phyloP scores from a whole-genome alignment of 2,888 invertebrate genomes.

The Rapana venosa region DNA sequence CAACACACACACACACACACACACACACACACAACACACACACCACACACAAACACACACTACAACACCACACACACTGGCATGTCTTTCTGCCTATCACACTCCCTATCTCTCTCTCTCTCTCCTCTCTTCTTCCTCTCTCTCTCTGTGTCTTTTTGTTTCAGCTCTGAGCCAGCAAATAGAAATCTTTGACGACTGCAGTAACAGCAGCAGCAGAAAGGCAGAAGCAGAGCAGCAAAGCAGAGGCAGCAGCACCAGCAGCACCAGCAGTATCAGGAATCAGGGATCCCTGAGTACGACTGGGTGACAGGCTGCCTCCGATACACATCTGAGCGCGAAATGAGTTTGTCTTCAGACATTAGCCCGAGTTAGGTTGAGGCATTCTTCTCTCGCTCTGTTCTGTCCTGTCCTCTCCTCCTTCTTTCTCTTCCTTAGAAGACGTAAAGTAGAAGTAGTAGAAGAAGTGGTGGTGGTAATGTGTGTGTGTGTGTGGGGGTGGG shows the following conservation, averaged over 20 bases:
- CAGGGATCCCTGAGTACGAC: background rate
- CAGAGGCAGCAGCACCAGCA: too few species aligned
- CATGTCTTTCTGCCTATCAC: background rate
- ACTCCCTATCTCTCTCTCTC: conserved; percentile 12
- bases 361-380: background rate
- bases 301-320: background rate
- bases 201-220: too few species aligned
- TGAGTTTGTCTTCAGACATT: conserved; percentile 27
- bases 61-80: too few species aligned
- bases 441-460: too few species aligned
- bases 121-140: conserved; percentile 5
- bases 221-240: too few species aligned
- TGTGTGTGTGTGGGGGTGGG: background rate
- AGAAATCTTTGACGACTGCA: too few species aligned
- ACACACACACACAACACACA: background rate
- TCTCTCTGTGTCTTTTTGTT: background rate
- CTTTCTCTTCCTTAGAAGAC: background rate
- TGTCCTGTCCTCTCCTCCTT: background rate
- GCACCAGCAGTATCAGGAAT: background rate
- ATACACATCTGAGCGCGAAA: conserved; percentile 8
- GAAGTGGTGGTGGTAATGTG: background rate
- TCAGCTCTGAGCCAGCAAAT: too few species aligned
- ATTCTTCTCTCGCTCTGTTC: background rate
- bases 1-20: background rate
- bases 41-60: too few species aligned